Evolutionary conservation across 2,113 vertebrate species (phyloP).

Genomic region (Python bivittatus): DNA sequence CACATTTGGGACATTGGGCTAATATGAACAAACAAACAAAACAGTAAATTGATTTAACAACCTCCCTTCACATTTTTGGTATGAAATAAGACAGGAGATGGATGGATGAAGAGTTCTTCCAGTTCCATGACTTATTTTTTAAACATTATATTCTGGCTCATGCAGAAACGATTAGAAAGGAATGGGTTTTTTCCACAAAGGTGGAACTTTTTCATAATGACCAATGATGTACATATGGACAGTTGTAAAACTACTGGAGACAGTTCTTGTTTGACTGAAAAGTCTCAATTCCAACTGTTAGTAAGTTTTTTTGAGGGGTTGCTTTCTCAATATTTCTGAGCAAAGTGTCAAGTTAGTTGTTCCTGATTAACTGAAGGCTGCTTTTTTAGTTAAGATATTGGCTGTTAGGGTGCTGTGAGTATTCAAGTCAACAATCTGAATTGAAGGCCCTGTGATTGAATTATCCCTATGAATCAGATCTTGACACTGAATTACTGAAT

Average conservation of each 20-base stretch:
- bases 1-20: not conserved
- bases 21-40: not conserved
- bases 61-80: not conserved
- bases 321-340: not conserved
- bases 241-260: not conserved
- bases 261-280: not conserved
- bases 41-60: conserved; percentile 10
- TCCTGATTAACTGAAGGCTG: not conserved
- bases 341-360: not conserved
- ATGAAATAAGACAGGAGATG: not conserved
- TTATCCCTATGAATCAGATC: not conserved
- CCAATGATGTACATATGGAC: not conserved
- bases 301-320: not conserved
- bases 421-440: not conserved
- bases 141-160: not conserved
- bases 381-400: not conserved
- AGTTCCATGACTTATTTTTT: not conserved
- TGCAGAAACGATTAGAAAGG: conserved; percentile 9
- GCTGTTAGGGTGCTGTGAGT: not conserved
- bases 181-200: not conserved
- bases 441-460: not conserved
- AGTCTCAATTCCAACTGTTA: not conserved
- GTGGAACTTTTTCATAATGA: not conserved
- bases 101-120: not conserved
- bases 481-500: not conserved